phyloP scores from a whole-genome alignment of 2,797 vertebrate species.

The Apogon hyalosoma region DNA sequence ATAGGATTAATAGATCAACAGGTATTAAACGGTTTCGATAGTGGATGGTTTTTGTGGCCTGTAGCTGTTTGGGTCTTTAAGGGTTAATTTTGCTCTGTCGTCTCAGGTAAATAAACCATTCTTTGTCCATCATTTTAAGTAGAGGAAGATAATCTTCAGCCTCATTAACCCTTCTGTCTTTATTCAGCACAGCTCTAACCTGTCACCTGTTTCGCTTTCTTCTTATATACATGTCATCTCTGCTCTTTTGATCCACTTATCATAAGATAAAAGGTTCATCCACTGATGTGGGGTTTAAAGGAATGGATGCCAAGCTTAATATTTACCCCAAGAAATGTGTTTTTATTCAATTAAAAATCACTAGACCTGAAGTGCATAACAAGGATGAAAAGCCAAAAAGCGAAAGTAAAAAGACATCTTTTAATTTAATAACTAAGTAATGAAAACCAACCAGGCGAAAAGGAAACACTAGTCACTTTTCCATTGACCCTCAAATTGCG shows the following conservation, averaged over 20 bases:
- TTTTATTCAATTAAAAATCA: too few relatives aligned
- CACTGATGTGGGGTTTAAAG: background rate
- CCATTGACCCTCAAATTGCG: too few relatives aligned
- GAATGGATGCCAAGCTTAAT: constrained; percentile 19
- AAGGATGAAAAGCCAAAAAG: background rate
- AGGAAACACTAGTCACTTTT: too few relatives aligned
- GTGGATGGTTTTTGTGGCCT: too few relatives aligned
- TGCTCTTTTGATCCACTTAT: constrained; percentile 28
- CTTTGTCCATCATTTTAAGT: background rate
- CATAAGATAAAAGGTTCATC: constrained; percentile 35
- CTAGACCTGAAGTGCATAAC: background rate
- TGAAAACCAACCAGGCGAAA: too few relatives aligned
- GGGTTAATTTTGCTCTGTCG: background rate
- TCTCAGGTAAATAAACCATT: constrained; percentile 21
- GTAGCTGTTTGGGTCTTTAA: too few relatives aligned
- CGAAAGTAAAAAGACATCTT: background rate
- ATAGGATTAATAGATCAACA: too few relatives aligned
- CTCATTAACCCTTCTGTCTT: constrained; percentile 50
- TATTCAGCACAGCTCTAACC: background rate
- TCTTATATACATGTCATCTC: constrained; percentile 6
- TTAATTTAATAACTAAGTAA: too few relatives aligned
- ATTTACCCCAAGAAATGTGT: background rate
- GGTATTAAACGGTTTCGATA: too few relatives aligned
- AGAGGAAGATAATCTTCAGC: constrained; percentile 28
- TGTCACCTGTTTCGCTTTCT: constrained; percentile 31